phyloP scores from a whole-genome alignment of 1,140 invertebrate genomes.

The Calliphora vicina region DNA sequence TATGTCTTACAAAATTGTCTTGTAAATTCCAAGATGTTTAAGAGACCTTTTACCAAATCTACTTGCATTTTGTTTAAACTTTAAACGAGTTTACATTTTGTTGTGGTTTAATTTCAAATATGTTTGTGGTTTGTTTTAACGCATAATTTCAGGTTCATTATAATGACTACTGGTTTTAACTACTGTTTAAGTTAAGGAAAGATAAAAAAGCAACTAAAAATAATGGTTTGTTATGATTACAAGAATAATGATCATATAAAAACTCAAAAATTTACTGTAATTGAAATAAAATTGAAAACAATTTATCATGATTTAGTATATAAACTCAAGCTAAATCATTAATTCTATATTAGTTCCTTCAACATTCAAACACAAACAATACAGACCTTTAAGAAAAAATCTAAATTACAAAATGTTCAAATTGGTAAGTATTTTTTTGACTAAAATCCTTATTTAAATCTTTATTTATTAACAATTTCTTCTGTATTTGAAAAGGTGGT shows the following conservation, averaged over 20 bases:
- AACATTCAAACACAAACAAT: conserved; percentile 55
- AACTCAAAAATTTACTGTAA: not conserved
- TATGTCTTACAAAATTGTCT: not conserved
- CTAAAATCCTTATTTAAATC: not conserved
- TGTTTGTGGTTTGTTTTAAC: not conserved
- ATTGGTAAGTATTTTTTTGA: conserved; percentile 53
- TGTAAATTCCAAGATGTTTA: too few relatives aligned
- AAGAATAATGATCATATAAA: not conserved
- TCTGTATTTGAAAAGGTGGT: conserved; percentile 62
- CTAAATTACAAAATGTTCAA: conserved; percentile 62
- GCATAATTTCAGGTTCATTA: not conserved
- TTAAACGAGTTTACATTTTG: not conserved
- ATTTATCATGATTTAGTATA: not conserved
- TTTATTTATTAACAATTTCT: not conserved
- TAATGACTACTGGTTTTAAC: not conserved
- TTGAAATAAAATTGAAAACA: not conserved
- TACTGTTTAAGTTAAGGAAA: too few relatives aligned
- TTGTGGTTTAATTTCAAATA: not conserved
- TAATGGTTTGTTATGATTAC: not conserved
- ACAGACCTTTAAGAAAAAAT: conserved; percentile 59
- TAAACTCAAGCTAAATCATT: not conserved
- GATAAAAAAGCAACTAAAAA: not conserved
- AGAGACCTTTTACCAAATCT: not conserved
- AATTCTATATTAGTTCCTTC: conserved; percentile 48
- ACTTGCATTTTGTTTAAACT: not conserved